Evolutionary conservation across 1,140 invertebrate genomes (phyloP).

Genomic region (Hylyphantes graminicola): DNA sequence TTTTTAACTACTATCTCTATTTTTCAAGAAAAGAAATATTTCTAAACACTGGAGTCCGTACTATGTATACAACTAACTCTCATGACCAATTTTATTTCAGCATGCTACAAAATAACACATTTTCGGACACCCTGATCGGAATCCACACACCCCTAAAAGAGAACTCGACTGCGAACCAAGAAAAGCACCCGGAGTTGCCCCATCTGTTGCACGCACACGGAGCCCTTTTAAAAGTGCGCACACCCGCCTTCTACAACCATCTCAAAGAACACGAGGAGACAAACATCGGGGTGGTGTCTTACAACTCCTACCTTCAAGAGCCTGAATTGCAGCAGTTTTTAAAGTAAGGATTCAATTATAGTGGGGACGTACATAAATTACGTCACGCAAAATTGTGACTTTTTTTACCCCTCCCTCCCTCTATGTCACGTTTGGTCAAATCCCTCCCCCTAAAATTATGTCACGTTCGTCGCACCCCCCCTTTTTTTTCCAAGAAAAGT

Average conservation of each 20-base stretch:
- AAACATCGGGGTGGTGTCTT: conserved; percentile 22
- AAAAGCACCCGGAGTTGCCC: conserved; percentile 16
- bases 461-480: background rate
- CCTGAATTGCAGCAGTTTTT: conserved; percentile 48
- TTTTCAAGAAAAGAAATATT: too few species aligned
- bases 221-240: conserved; percentile 52
- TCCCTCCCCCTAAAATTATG: too few species aligned
- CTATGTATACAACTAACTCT: too few species aligned
- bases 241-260: conserved; percentile 51
- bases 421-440: too few species aligned
- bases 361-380: too few species aligned
- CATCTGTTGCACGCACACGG: conserved; percentile 30
- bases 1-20: too few species aligned
- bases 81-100: conserved; percentile 16
- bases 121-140: conserved; percentile 45
- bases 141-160: conserved; percentile 4
- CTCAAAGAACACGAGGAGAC: conserved; percentile 37
- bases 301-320: conserved; percentile 45
- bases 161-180: conserved; percentile 13
- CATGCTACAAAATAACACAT: conserved; percentile 43
- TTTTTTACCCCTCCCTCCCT: too few species aligned
- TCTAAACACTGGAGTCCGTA: too few species aligned
- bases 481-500: too few species aligned
- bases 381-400: too few species aligned
- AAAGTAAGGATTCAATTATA: conserved; percentile 11